Evolutionary conservation across 2,888 invertebrate species (phyloP).

Genomic region (Drosophila nr. medialis): DNA sequence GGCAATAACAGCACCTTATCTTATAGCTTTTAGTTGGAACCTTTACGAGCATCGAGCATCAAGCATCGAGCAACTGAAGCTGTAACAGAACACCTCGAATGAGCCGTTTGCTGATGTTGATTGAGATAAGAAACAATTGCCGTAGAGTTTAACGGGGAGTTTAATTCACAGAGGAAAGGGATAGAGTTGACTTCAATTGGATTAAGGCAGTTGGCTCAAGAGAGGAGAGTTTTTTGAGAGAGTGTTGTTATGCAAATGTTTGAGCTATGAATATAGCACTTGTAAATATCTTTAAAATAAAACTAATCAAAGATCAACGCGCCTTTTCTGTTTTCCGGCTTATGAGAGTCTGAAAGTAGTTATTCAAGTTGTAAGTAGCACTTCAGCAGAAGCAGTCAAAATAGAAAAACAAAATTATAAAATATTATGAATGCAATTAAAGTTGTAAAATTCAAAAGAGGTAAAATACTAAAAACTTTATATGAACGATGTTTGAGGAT

Average conservation of each 20-base stretch:
- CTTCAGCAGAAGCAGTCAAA: neutral
- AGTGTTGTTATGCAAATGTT: neutral
- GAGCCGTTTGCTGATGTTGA: slow-evolving; percentile 20
- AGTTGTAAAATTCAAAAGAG: neutral
- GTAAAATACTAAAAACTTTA: neutral
- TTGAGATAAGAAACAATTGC: slow-evolving; percentile 46
- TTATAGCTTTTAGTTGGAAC: slow-evolving; percentile 50
- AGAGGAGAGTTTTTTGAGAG: too few species aligned
- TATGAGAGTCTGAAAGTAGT: neutral
- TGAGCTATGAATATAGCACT: too few species aligned
- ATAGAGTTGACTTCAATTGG: neutral
- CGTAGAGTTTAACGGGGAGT: slow-evolving; percentile 4
- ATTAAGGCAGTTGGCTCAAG: neutral
- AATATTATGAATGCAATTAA: neutral
- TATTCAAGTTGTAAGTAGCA: neutral
- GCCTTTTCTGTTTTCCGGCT: neutral
- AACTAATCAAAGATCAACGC: neutral
- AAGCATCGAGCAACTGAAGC: slow-evolving; percentile 26
- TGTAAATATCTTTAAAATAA: neutral
- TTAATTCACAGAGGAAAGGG: neutral
- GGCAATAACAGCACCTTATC: slow-evolving; percentile 63
- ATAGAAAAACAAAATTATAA: neutral
- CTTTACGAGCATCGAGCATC: slow-evolving; percentile 49
- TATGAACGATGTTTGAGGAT: neutral
- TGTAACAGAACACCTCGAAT: slow-evolving; percentile 64